Base-by-base conservation (phyloP, 2,888 invertebrate species). In the Euphydryas editha region DNA sequence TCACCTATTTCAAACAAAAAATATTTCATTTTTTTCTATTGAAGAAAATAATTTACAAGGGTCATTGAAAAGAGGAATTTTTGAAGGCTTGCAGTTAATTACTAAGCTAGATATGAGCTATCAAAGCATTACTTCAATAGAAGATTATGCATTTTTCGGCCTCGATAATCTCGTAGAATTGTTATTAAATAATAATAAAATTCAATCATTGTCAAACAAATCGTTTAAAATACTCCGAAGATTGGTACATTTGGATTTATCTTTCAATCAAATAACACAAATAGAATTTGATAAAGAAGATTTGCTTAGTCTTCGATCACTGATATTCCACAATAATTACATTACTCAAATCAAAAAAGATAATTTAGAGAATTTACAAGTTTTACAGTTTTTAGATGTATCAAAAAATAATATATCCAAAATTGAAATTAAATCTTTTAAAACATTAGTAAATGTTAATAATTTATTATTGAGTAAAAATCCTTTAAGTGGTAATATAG, bases 91-190 rank as follows among this genome's bases (percentile, higher is more conserved):
- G 15, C 69, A 67, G 36, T 46, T 68, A 47, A 76, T 84, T 4
- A 67, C 61, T 21, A 67, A 73, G 30, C 65, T 90, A 62, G 81
- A 85, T 74, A 72, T 90, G 47, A 82, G 82, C 59, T 69, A 76
- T 56, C 88, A 89, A 72, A 62, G 71, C 37, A 42, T 90, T 5
- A 75, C 75, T 15, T 70, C 75, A 42, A 69, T 90, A 47, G 81
- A 81, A 68, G 82, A 89, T 68, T 84, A 76, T 65, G 81, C 87
- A 10, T 89, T 90, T 69, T 68, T 75, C 36, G 84, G 86, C 5
- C 70, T 88, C 4, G 67, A 67, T 8, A 74, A 70, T 15, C 60
- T 89, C 7, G 63, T 71, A 11, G 71, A 65, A 2, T 76, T 90
- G 24, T 68, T 78, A 37, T 74, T 90, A 8, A 83, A 82, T 65